Evolutionary conservation across 2,113 vertebrate species (phyloP), one percentile per base, ranked within the genome.

Genomic region (Proteles cristata): DNA sequence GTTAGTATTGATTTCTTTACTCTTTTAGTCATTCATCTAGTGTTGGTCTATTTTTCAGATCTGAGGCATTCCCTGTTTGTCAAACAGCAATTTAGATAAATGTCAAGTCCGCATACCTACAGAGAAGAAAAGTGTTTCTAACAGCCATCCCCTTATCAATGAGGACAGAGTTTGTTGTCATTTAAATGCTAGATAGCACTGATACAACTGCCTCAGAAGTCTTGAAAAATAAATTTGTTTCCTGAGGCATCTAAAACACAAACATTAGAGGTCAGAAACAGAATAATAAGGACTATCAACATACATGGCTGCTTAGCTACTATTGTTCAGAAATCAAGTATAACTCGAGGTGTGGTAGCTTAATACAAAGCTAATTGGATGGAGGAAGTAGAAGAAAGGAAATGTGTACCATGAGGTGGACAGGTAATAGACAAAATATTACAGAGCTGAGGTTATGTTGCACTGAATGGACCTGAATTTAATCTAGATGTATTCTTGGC

Each of bases 1-100:
- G 31, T 84, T 82, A 81, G n/a, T 81, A 97, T 79, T 95, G 90
- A 97, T 76, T 96, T 81, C 55, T 96, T 92, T 68, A 28, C 48
- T 96, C 33, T 88, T 81, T 97, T 87, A 63, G 6, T 80, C 58
- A 98, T 74, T 95, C 81, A 88, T n/a, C 43, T 95, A 26, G 31
- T 74, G 11, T 86, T 93, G 87, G 7, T 21, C 19, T 87, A 53
- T n/a, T 73, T 96, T 96, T 97, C 25, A 69, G 17, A 92, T 79
- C 23, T 50, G 4, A 83, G 43, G 2, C 26, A 87, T 95, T 95
- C n/a, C 7, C 39, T 39, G 25, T 93, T 93, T 89, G 25, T 74
- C 12, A 89, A 8, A 0, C 77, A 93, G 33, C 31, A 83, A 83
- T 93, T 83, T 82, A 96, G n/a, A 88, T 66, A 95, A 97, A 96